Evolutionary conservation across 1,140 invertebrate genomes (phyloP), one percentile per base, ranked within the genome.

Genomic region (Bicyclus anynana): DNA sequence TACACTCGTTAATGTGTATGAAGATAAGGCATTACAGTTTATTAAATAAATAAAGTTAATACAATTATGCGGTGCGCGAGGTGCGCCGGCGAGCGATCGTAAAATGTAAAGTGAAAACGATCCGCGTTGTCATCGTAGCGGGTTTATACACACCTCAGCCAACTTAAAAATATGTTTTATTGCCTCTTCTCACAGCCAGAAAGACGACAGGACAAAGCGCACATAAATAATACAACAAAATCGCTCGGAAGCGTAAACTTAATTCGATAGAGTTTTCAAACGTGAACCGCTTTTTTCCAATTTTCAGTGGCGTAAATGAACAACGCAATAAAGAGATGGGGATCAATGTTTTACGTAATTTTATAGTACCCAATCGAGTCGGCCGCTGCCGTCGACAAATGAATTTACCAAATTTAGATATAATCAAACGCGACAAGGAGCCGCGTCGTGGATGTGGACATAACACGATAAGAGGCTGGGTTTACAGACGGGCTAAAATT

Each of bases 401-500:
- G 75, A 79, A 78, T 86, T 79, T 69, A 84, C 71, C 73, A 82
- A 69, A 81, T 80, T 69, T 77, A 79, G 84, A 87, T 87, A 72
- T 72, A 80, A 86, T 86, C 82, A 69, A 66, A 68, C 7, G 56
- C 64, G 64, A 78, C 75, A 87, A 83, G 82, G 70, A 85, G 80
- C 82, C 72, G 64, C 72, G 57, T 70, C 67, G 67, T 67, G 67
- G 66, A 56, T 71, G 60, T 66, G 69, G 64, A 76, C 63, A 70
- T 67, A 66, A 80, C 78, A 82, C 80, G 81, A 81, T 80, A 84
- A 80, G 70, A 61, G 59, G 62, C 69, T 70, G 56, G 62, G 64
- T 67, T 78, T 75, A 82, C 77, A 80, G 77, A 80, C 77, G 59
- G 69, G 59, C 68, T 67, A 70, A 69, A 71, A 69, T 60, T 68